phyloP scores from a whole-genome alignment of 2,888 invertebrate species.

The Petrophora chlorosata region DNA sequence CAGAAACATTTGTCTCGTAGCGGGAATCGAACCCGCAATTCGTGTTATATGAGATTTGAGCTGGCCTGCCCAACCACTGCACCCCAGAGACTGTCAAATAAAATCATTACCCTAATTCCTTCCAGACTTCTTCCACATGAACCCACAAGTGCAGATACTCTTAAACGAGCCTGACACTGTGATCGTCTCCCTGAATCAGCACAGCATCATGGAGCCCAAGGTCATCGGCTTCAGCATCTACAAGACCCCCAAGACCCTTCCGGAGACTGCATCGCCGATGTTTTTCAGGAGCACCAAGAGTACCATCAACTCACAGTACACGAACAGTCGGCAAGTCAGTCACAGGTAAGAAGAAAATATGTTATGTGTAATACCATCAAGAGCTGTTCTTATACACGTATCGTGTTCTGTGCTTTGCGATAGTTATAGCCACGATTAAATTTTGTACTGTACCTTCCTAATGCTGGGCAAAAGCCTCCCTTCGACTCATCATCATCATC shows the following conservation, averaged over 20 bases:
- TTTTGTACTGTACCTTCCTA: too few species aligned
- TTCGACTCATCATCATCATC: too few species aligned
- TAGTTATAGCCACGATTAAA: too few species aligned
- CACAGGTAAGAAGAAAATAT: slow-evolving; percentile 54
- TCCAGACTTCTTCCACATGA: slow-evolving; percentile 94
- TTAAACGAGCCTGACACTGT: slow-evolving; percentile 87
- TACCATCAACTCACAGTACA: slow-evolving; percentile 94
- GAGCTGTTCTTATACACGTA: too few species aligned
- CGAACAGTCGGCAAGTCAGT: slow-evolving; percentile 94
- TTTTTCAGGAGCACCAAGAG: slow-evolving; percentile 95
- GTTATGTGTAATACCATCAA: not conserved
- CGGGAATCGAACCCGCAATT: too few species aligned
- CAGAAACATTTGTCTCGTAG: too few species aligned
- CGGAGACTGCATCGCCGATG: slow-evolving; percentile 90
- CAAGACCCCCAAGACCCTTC: slow-evolving; percentile 86
- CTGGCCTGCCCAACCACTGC: too few species aligned
- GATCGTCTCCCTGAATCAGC: slow-evolving; percentile 93
- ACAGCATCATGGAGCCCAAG: slow-evolving; percentile 96
- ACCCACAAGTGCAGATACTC: slow-evolving; percentile 93
- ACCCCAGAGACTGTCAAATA: too few species aligned
- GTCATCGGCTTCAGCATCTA: slow-evolving; percentile 96
- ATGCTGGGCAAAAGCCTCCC: too few species aligned
- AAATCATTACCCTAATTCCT: not conserved
- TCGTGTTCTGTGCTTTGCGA: too few species aligned
- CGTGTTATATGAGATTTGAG: too few species aligned